Evolutionary conservation across 2,113 vertebrate species (phyloP), one percentile per base, ranked within the genome.

Genomic region (Cryptoleucopteryx plumbea): DNA sequence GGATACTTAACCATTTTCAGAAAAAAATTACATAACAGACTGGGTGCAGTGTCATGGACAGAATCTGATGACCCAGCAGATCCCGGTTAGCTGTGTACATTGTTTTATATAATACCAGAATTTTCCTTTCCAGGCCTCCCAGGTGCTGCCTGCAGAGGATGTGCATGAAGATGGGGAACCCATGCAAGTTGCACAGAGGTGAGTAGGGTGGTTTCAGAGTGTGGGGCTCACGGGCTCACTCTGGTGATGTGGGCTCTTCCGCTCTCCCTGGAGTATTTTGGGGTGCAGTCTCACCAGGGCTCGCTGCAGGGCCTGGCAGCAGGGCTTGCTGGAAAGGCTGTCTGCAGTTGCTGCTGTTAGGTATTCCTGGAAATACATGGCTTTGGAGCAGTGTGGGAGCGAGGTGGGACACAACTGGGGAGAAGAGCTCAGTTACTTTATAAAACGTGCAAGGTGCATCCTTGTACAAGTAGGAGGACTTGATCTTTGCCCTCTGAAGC

Each of bases 141-240:
- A 98, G 88, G 78, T 94, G 27, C 75, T 97, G 10, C 94, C 98
- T 93, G 83, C 97, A 93, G 97, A 97, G 94, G 95, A 97, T 84
- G 91, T 43, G 25, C 92, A 7, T 93, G 98, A 98, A 95, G 97
- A 98, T 15, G 97, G 90, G 70, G 97, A 97, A 26, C 96, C 97
- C 89, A 95, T 97, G 90, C 96, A 97, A 71, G 92, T 77, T 52
- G 94, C 97, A 73, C 97, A 98, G 90, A 98, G 98, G 98, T 98
- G 90, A 98, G 97, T 58, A 74, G 16, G 16, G 18, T 29, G 26
- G 29, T 48, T 42, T 32, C 48, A 70, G 53, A 84, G 36, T 3
- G 1, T 63, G 50, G 45, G 40, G 11, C 21, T 53, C 50, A 10
- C 0, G 1, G 22, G 6, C 58, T 81, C 2, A 2, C 36, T 66